phyloP scores from a whole-genome alignment of 92 coral and sea anemone species.

The Desmophyllum pertusum region DNA sequence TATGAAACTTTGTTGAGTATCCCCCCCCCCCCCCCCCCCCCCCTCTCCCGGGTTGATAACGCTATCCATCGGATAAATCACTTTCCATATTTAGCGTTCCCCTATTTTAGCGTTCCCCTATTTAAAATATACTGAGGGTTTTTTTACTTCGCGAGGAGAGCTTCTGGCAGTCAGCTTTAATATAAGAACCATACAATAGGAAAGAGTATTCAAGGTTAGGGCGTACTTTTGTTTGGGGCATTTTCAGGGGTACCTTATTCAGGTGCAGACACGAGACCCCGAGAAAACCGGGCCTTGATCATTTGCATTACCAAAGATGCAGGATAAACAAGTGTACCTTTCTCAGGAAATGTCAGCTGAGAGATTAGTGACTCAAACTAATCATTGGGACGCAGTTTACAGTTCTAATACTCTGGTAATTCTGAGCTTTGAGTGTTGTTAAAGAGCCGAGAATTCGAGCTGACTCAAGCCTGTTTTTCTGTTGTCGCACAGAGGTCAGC shows the following conservation, averaged over 20 bases:
- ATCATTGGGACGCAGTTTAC: conserved; percentile 27
- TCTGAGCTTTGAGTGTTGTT: neutral
- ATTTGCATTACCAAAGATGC: conserved; percentile 23
- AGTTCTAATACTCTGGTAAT: conserved; percentile 35
- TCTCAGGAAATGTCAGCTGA: conserved; percentile 32
- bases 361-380: neutral
- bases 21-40: too few species aligned
- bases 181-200: too few species aligned
- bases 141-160: too few species aligned
- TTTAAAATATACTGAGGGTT: too few species aligned
- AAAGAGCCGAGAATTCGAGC: neutral
- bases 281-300: neutral
- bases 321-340: conserved; percentile 26
- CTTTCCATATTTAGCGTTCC: too few species aligned
- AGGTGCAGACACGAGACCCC: neutral
- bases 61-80: too few species aligned
- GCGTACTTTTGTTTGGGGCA: neutral
- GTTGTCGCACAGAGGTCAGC: conserved; percentile 30
- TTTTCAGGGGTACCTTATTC: neutral
- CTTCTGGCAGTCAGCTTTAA: too few species aligned
- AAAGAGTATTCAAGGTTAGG: too few species aligned
- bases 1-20: too few species aligned
- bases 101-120: too few species aligned
- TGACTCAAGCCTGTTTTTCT: neutral
- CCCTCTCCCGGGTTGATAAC: too few species aligned